A percentile compares a stretch with the other conserved stretches of the same genome.
These are phyloP conservation scores for Phenacoccus solenopsis DNA, from an alignment of 1,140 invertebrate species.

Conservation along the genomic window DNA sequence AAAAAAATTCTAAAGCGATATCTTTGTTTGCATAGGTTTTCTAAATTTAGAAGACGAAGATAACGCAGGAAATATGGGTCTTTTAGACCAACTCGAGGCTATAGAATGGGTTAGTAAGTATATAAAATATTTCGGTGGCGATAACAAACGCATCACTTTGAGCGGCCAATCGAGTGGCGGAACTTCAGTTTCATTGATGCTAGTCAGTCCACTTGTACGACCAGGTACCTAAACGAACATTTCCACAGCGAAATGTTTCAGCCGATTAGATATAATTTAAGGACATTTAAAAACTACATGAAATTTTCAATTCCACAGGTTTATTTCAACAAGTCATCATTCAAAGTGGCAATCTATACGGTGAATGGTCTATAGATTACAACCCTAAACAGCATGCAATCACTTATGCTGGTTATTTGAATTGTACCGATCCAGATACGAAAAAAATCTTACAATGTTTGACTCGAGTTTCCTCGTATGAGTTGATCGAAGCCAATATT, in stretches of 20 bases:
- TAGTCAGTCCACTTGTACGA: constrained; percentile 38
- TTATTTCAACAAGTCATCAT: constrained; percentile 41
- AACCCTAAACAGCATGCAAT: constrained; percentile 23
- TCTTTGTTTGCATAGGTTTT: constrained; percentile 38
- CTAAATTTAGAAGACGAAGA: constrained; percentile 47
- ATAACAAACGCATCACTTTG: constrained; percentile 51
- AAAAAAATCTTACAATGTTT: constrained; percentile 25
- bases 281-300: too few relatives aligned
- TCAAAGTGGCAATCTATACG: constrained; percentile 37
- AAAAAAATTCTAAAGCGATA: not conserved
- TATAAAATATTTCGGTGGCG: constrained; percentile 56
- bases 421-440: constrained; percentile 23
- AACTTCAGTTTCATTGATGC: constrained; percentile 43
- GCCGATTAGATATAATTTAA: too few relatives aligned
- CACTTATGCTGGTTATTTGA: constrained; percentile 23
- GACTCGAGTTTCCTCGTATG: constrained; percentile 21
- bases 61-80: constrained; percentile 50
- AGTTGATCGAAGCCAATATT: constrained; percentile 27
- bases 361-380: constrained; percentile 29
- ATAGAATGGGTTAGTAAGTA: constrained; percentile 58
- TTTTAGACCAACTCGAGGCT: constrained; percentile 56
- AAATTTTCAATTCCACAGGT: constrained; percentile 23
- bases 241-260: too few relatives aligned
- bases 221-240: not conserved
- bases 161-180: constrained; percentile 54